Conservation (phyloP, 2,113 vertebrate species). For the Hyperoodon ampullatus region DNA sequence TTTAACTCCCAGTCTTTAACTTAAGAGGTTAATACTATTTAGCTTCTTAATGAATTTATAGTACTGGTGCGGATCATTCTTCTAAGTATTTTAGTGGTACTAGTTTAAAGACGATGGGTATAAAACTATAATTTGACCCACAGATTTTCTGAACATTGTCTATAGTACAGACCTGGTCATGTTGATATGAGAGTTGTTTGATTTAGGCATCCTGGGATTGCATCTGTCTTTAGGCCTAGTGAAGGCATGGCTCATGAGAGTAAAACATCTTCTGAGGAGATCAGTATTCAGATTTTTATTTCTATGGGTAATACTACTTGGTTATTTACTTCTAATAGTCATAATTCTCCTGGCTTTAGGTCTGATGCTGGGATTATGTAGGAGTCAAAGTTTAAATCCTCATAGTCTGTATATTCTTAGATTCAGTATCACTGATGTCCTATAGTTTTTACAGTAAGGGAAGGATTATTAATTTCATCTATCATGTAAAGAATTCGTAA, state of each 20-base stretch:
- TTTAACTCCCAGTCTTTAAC: too few relatives aligned
- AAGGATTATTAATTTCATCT: too few relatives aligned
- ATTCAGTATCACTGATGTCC: too few relatives aligned
- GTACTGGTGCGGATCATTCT: not conserved
- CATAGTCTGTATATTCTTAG: too few relatives aligned
- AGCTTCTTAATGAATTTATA: too few relatives aligned
- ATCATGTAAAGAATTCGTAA: too few relatives aligned
- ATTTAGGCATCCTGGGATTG: accelerated
- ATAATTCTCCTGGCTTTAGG: too few relatives aligned
- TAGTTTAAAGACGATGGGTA: not conserved
- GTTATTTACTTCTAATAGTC: too few relatives aligned
- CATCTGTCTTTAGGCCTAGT: accelerated
- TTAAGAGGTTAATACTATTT: too few relatives aligned
- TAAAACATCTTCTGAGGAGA: accelerated
- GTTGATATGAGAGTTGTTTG: accelerated
- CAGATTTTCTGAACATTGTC: constrained; percentile 44
- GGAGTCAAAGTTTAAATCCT: not conserved
- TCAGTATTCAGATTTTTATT: accelerated
- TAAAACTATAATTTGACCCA: accelerated
- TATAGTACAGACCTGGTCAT: accelerated
- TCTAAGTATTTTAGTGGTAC: accelerated
- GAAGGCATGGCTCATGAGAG: accelerated
- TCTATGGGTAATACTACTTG: accelerated
- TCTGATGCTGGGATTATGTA: too few relatives aligned
- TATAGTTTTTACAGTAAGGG: too few relatives aligned